Evolutionary conservation across 1,140 invertebrate species (phyloP).

Genomic region (Diachasmimorpha longicaudata): DNA sequence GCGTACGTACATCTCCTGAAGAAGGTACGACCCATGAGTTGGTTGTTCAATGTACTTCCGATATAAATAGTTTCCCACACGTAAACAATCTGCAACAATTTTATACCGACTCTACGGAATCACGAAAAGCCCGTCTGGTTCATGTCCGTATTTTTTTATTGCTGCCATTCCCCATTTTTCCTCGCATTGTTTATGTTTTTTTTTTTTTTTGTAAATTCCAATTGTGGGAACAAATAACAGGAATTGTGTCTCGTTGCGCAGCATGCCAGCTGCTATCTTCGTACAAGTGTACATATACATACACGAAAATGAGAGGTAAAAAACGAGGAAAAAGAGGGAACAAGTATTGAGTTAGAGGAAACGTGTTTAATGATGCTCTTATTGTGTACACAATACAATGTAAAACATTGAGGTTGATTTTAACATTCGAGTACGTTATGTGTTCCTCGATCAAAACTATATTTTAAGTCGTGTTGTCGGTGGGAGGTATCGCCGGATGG

Average conservation of each 20-base stretch:
- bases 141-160: conserved; percentile 12
- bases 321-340: conserved; percentile 31
- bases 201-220: conserved; percentile 37
- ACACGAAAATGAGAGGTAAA: conserved; percentile 28
- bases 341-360: conserved; percentile 5
- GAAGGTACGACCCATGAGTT: too few species aligned
- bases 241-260: conserved; percentile 61
- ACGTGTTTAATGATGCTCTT: conserved; percentile 14
- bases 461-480: background rate
- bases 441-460: background rate
- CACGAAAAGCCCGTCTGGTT: background rate
- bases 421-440: background rate
- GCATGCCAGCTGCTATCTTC: conserved; percentile 23
- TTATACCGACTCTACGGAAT: background rate
- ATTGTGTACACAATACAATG: background rate
- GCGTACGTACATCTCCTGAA: too few species aligned
- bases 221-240: conserved; percentile 58
- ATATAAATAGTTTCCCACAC: background rate
- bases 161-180: conserved; percentile 15
- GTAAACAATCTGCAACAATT: background rate
- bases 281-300: conserved; percentile 17
- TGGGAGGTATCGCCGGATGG: conserved; percentile 3
- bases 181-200: background rate
- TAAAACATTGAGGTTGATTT: background rate
- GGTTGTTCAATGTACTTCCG: too few species aligned